A percentile compares a stretch with the other conserved stretches of the same genome.
phyloP scores from a whole-genome alignment of 1,140 invertebrate species.

The Heliconius himera region DNA sequence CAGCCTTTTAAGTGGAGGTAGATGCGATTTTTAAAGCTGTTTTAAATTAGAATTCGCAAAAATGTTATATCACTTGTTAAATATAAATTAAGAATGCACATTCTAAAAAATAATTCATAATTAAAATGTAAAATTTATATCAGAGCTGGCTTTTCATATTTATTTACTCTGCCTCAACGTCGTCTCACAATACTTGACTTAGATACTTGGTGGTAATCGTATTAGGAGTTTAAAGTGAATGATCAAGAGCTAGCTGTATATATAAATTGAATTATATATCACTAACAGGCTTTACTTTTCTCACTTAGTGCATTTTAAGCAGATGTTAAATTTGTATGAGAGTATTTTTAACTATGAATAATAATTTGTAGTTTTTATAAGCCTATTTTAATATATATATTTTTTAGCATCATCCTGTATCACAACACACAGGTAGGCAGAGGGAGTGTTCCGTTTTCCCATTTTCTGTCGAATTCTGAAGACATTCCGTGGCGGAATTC shows the following conservation, averaged over 20 bases:
- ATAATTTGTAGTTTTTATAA: no score
- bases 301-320: slow-evolving; percentile 1
- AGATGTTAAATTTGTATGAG: not conserved
- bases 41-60: no score
- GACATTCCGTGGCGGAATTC: no score
- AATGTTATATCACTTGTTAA: no score
- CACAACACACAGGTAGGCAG: no score
- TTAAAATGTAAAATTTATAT: not conserved
- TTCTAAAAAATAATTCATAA: not conserved
- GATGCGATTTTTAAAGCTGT: no score
- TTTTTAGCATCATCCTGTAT: no score
- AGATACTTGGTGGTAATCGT: not conserved
- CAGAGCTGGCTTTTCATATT: not conserved
- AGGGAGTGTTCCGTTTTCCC: no score
- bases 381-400: no score
- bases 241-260: not conserved
- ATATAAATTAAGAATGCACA: no score
- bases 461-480: no score
- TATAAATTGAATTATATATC: slow-evolving; percentile 10
- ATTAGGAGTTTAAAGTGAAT: slow-evolving; percentile 8
- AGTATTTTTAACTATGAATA: not conserved
- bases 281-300: slow-evolving; percentile 6
- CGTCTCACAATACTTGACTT: not conserved
- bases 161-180: not conserved
- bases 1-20: no score